Base-by-base conservation (phyloP, 2,888 invertebrate genomes). In the Amblyjoppa fuscipennis region DNA sequence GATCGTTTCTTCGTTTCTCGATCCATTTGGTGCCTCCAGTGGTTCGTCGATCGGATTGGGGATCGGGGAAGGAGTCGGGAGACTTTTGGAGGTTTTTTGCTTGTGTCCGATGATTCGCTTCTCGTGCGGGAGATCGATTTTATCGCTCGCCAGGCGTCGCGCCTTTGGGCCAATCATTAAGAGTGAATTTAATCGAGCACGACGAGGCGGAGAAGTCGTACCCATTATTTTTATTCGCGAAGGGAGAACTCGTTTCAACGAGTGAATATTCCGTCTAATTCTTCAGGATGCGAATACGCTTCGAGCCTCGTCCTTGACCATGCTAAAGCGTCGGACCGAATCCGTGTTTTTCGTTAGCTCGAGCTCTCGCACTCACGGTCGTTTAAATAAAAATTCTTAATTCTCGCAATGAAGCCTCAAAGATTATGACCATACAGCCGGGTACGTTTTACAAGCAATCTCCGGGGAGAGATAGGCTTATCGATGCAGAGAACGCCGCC, bases 61-160 rank as follows among this genome's bases (percentile, higher is more conserved):
- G 31, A 69, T 78, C 70, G 73, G 70, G 16, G 45, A 71, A 71
- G 61, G 66, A 71, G 73, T 76, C 28, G 70, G n/a, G 82, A 69
- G 64, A 83, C 79, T 76, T 85, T 41, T 51, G 66, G 45, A 16
- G 45, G 16, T n/a, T 71, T 70, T 13, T 66, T 25, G 25, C 13
- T 28, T 20, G 66, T 28, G 53, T 59, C 56, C 71, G 41, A 45
- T 73, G 66, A 28, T 66, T 77, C 69, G 41, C 64, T 76, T 38
- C 53, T 79, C 83, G 77, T 82, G 85, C 74, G 74, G 77, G 85
- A 87, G 81, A 89, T 90, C 82, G 89, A 90, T 89, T 87, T 89
- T 89, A 89, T 90, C 88, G 85, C 81, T 87, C 79, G 69, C 71
- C 78, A 61, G 45, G n/a, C 71, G 53, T 61, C 53, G 51, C 56